Conservation (phyloP, 2,113 vertebrate genomes). For the Psittacus erithacus region DNA sequence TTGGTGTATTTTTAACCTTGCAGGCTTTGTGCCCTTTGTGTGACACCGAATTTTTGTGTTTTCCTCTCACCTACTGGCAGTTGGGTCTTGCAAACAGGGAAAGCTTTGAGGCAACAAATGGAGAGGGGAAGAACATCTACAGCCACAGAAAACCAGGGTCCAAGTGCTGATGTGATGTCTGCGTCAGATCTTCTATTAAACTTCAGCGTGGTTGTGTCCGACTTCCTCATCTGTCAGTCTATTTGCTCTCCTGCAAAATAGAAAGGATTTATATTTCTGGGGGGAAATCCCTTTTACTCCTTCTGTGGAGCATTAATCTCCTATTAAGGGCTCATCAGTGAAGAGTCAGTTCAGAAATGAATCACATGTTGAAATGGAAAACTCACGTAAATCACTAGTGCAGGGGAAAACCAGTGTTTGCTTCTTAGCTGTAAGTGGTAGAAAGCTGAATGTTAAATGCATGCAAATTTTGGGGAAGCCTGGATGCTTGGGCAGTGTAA, state of each 20-base stretch:
- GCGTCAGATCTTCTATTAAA: background rate
- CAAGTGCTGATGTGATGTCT: background rate
- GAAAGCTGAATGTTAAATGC: background rate
- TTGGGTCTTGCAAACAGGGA: background rate
- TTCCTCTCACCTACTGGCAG: background rate
- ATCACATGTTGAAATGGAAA: fast-evolving
- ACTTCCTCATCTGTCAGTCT: background rate
- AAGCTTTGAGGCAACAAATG: background rate
- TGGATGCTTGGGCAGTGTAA: no score
- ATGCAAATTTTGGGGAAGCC: background rate
- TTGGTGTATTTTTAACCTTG: background rate
- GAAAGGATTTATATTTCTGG: background rate
- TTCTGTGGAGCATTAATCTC: fast-evolving
- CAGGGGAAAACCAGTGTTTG: background rate
- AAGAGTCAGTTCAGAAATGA: background rate
- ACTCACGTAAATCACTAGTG: fast-evolving
- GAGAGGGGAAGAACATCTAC: background rate
- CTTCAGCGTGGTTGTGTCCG: background rate
- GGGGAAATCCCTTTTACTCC: background rate
- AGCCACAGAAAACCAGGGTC: background rate
- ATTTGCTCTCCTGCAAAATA: background rate
- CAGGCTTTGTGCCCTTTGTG: background rate
- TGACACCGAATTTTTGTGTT: background rate
- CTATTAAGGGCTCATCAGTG: background rate
- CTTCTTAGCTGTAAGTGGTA: background rate